Evolutionary conservation across 2,797 vertebrate species (phyloP), one percentile per base, ranked within the genome.

Genomic region (Erpetoichthys calabaricus): DNA sequence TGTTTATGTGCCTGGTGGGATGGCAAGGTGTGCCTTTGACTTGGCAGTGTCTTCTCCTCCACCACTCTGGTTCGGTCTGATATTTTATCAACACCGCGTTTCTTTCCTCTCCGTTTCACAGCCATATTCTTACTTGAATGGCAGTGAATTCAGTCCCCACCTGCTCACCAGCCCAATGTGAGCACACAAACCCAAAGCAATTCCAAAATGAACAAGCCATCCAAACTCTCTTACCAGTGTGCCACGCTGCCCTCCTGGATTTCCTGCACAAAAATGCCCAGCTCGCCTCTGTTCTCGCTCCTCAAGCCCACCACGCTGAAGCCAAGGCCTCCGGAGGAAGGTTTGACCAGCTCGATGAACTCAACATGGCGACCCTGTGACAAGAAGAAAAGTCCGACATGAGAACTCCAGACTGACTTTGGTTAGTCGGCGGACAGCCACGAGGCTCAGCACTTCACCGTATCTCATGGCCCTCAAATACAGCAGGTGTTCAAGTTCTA

Each of bases 211-310:
- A 46, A 9, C 7, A 3, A 42, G 6, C 3, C 49, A 25, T 25
- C 25, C 25, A 25, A 25, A 25, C 25, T 25, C 25, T 57, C 76
- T 66, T 77, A 98, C 96, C 92, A 86, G 72, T 91, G 72, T n/a
- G 93, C 88, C 57, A 97, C 82, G 47, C 94, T 96, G 65, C 92
- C 94, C 1, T 86, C 79, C 62, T 98, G 94, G 61, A 99, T 95
- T 70, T 97, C 95, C 73, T 98, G 96, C 45, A 99, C 87, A 72
- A 99, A 99, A 78, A 99, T 97, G 57, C 96, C 96, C 8, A 99
- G 81, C 64, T 99, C 94, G 7, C 94, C 94, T 3, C 86, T 84
- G 76, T 96, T 90, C 71, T 97, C 94, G 57, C 92, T 98, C 66
- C 91, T 89, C 2, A 99, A 78, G 49, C 96, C 96, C 59, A 98